Conservation (phyloP, 2,113 vertebrate genomes). For the Menidia beryllina region DNA sequence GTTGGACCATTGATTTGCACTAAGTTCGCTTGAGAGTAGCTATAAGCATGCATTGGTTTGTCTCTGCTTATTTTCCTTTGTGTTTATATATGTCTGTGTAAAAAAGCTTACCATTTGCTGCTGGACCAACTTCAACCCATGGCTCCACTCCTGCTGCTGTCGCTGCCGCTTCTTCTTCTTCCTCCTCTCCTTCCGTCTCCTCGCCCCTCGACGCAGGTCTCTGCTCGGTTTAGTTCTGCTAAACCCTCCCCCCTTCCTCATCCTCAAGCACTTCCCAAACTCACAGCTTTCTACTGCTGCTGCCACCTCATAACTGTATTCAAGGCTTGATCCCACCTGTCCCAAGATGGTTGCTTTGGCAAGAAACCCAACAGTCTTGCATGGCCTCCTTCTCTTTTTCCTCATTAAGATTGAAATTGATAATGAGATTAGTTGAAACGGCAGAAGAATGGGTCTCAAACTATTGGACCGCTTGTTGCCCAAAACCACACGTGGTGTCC, state of each 20-base stretch:
- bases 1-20: constrained; percentile 22
- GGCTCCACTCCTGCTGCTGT: constrained; percentile 74
- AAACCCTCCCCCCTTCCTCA: constrained; percentile 41
- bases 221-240: constrained; percentile 78
- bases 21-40: constrained; percentile 42
- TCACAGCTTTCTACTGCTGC: constrained; percentile 51
- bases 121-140: constrained; percentile 78
- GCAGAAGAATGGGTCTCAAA: constrained; percentile 6
- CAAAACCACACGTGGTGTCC: constrained; percentile 16
- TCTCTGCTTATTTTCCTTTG: constrained; percentile 73
- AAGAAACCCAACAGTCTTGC: constrained; percentile 57
- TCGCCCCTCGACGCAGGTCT: constrained; percentile 80
- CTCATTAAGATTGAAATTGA: constrained; percentile 21
- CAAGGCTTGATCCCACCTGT: constrained; percentile 40
- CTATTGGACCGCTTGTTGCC: not conserved
- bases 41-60: constrained; percentile 70
- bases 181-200: constrained; percentile 77
- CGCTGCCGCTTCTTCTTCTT: constrained; percentile 70
- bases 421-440: constrained; percentile 6
- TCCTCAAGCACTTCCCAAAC: constrained; percentile 48
- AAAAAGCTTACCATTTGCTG: constrained; percentile 79
- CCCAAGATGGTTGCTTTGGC: constrained; percentile 49
- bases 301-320: constrained; percentile 42
- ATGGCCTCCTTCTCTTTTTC: constrained; percentile 58
- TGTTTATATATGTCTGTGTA: constrained; percentile 74